A percentile compares a stretch with the other conserved stretches of the same genome.
Conservation (phyloP, 2,113 vertebrate genomes). For the Brachirus orientalis region DNA sequence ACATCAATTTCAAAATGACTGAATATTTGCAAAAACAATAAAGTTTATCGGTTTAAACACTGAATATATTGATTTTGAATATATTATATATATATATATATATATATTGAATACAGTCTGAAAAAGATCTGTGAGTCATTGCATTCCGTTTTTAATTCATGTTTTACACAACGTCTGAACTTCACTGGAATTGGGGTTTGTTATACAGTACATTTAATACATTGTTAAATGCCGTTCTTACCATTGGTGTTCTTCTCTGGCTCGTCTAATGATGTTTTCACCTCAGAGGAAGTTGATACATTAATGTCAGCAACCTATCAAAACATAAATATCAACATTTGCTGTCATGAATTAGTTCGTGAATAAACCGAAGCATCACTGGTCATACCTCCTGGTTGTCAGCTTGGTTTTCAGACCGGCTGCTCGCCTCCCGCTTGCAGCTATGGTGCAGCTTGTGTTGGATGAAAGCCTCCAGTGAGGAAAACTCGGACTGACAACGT, state of each 20-base stretch:
- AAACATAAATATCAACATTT: neutral
- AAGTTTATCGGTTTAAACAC: too few species aligned
- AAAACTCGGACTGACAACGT: constrained; percentile 93
- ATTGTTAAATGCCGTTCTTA: constrained; percentile 8
- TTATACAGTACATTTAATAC: neutral
- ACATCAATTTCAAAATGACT: too few species aligned
- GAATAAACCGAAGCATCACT: neutral
- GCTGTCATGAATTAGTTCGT: neutral
- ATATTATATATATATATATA: too few species aligned
- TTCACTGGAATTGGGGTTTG: too few species aligned
- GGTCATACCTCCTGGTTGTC: constrained; percentile 65
- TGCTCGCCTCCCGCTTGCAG: constrained; percentile 79
- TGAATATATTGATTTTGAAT: too few species aligned
- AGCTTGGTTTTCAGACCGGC: constrained; percentile 68
- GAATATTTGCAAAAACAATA: too few species aligned
- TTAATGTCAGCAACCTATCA: constrained; percentile 55
- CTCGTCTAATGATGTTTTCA: constrained; percentile 57
- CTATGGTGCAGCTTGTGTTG: constrained; percentile 92
- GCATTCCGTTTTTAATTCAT: too few species aligned
- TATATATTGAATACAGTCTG: too few species aligned
- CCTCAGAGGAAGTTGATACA: constrained; percentile 44
- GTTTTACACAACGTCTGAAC: too few species aligned
- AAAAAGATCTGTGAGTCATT: too few species aligned
- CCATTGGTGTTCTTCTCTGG: constrained; percentile 41
- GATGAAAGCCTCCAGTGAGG: constrained; percentile 92